phyloP scores from a whole-genome alignment of 2,888 invertebrate genomes.

The Eupithecia tripunctaria region DNA sequence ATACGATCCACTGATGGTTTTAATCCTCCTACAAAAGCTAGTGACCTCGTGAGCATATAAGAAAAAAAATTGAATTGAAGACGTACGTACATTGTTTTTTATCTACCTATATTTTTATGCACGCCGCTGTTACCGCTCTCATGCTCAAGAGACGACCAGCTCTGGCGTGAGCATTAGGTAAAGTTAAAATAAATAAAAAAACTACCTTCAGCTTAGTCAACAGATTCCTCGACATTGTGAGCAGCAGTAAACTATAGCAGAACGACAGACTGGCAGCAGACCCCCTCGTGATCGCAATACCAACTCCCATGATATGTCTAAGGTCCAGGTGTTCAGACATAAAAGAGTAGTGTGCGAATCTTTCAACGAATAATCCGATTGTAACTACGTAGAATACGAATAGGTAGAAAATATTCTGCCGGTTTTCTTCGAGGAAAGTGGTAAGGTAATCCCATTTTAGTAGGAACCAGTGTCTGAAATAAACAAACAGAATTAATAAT shows the following conservation, averaged over 20 bases:
- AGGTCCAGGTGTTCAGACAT: conserved; percentile 98
- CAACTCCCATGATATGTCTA: conserved; percentile 98
- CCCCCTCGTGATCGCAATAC: conserved; percentile 97
- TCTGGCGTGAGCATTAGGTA: not conserved
- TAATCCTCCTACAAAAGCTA: too few species aligned
- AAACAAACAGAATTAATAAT: not conserved
- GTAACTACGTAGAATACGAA: conserved; percentile 98
- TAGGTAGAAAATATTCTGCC: conserved; percentile 97
- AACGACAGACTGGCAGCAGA: conserved; percentile 97
- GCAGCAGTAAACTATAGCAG: conserved; percentile 94
- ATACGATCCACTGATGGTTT: too few species aligned
- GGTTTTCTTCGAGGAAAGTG: conserved; percentile 97
- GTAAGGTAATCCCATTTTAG: conserved; percentile 94
- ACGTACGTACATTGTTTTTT: not conserved
- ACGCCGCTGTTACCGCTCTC: not conserved
- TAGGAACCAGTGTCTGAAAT: conserved; percentile 87
- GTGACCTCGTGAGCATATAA: too few species aligned
- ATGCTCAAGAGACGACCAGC: not conserved
- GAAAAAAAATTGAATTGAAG: too few species aligned
- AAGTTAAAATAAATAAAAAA: conserved; percentile 21
- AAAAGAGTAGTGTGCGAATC: conserved; percentile 98
- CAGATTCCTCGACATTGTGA: conserved; percentile 97
- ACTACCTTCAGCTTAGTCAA: conserved; percentile 93
- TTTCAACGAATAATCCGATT: conserved; percentile 95
- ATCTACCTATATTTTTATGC: not conserved